phyloP scores from a whole-genome alignment of 2,113 vertebrate species.

The Zapornia atra region DNA sequence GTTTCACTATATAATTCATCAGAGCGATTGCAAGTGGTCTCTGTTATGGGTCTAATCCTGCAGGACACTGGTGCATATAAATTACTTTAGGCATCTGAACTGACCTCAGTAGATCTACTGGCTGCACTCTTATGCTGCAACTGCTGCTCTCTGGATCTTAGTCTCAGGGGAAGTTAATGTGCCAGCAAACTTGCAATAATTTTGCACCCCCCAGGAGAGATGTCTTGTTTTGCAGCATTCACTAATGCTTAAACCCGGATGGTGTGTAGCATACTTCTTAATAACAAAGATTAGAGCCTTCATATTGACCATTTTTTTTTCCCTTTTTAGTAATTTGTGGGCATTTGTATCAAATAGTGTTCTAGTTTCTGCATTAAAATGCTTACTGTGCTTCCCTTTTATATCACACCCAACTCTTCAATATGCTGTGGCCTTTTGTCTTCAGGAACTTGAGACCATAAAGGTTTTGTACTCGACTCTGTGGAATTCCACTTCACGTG shows the following conservation, averaged over 20 bases:
- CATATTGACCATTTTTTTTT: neutral
- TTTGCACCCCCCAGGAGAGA: neutral
- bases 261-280: neutral
- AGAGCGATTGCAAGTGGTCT: neutral
- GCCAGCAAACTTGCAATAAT: neutral
- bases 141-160: neutral
- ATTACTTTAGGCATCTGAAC: neutral
- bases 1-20: neutral
- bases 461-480: neutral
- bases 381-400: neutral
- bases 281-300: neutral
- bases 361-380: neutral
- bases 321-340: neutral
- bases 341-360: neutral
- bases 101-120: neutral
- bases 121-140: neutral
- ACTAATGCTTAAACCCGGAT: neutral
- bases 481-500: neutral
- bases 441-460: neutral
- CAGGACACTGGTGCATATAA: neutral
- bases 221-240: neutral
- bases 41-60: neutral
- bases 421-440: neutral
- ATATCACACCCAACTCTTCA: neutral
- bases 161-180: rapidly evolving